Evolutionary conservation across 2,797 vertebrate genomes (phyloP), one percentile per base, ranked within the genome.

Genomic region (Parambassis ranga): DNA sequence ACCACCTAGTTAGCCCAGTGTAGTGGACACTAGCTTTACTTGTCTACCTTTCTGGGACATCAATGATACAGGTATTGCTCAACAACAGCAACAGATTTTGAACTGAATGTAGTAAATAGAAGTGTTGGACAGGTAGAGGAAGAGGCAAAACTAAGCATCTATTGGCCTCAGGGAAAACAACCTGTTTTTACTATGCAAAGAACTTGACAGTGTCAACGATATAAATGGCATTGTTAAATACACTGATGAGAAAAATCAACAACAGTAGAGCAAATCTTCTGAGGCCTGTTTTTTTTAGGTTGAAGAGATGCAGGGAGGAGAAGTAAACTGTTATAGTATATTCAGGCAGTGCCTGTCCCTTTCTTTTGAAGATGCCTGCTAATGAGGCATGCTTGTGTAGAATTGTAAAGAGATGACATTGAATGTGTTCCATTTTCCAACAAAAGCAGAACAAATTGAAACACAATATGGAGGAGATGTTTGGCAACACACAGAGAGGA

Each of bases 401-500:
- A 57, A 81, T 61, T 61, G 65, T 46, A 69, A 67, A 66, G 57
- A 59, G 68, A 76, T 72, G 60, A 81, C 71, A 66, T 41, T 72
- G 76, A 81, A 70, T 48, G 23, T 64, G 64, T 69, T 68, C 49
- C 32, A 51, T 82, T 75, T 85, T 63, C 50, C 5, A 51, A 71
- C 67, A 79, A 78, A 77, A 80, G 75, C 62, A 59, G 50, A 72
- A 77, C 75, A 72, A 85, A 85, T 69, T 68, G 67, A 71, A 75
- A 65, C 46, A 72, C 43, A 75, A 82, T 76, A 31, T 49, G 44
- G 43, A 64, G 55, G 32, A 53, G 8, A 61, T 27, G 39, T 76
- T 60, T 78, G 75, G 73, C 60, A 18, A 26, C 11, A n/a, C 14
- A 62, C 42, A 10, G 26, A 47, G 51, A 52, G 60, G 48, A 35